phyloP scores from a whole-genome alignment of 2,797 vertebrate species.

The Yasuhikotakia modesta region DNA sequence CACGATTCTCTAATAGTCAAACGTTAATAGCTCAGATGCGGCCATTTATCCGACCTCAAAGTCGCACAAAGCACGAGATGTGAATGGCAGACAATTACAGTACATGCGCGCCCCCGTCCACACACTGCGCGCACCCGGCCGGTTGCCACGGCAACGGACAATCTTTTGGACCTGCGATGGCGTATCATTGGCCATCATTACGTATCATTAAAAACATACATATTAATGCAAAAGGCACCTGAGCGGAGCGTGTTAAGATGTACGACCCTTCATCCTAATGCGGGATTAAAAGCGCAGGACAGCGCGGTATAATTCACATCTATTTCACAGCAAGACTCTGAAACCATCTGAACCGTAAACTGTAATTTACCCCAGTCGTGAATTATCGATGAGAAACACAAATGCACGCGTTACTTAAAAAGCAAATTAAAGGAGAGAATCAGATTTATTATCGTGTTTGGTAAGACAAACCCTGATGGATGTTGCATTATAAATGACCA shows the following conservation, averaged over 20 bases:
- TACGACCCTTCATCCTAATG: conserved; percentile 59
- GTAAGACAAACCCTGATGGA: no score
- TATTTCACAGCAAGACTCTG: conserved; percentile 46
- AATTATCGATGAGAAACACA: conserved; percentile 33
- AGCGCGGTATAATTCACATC: conserved; percentile 43
- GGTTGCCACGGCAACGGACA: conserved; percentile 91
- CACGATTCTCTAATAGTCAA: conserved; percentile 88
- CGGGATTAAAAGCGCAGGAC: conserved; percentile 52
- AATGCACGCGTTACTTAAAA: no score
- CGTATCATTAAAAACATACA: conserved; percentile 98
- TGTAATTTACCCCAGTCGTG: conserved; percentile 24
- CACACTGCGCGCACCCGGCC: conserved; percentile 85
- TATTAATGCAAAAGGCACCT: conserved; percentile 86
- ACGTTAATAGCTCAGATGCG: conserved; percentile 86
- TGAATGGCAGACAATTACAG: conserved; percentile 98
- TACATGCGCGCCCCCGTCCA: conserved; percentile 77
- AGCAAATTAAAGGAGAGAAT: no score
- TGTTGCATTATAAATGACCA: no score
- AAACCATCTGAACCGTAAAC: conserved; percentile 38
- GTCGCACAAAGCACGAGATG: conserved; percentile 91
- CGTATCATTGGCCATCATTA: conserved; percentile 96
- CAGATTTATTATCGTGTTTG: no score
- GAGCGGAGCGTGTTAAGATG: conserved; percentile 67
- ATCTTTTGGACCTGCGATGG: conserved; percentile 85
- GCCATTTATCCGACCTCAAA: conserved; percentile 97